Percentiles rank a stretch among this genome's conserved stretches.
These are phyloP conservation scores for Limnephilus lunatus DNA, from an alignment of 2,888 invertebrate species.

Conservation along the genomic window DNA sequence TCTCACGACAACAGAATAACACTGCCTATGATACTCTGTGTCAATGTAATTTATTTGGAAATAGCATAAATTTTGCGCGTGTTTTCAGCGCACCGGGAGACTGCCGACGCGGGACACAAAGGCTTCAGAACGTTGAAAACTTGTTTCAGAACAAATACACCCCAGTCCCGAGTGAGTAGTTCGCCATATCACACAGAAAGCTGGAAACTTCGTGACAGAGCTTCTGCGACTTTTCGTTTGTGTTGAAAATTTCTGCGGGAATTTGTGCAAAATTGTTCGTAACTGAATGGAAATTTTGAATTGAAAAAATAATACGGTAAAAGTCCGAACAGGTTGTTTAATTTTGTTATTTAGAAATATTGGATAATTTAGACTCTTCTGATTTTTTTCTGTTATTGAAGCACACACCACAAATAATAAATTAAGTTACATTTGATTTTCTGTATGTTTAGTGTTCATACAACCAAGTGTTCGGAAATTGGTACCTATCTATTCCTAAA, in stretches of 20 bases:
- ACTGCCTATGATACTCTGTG: background rate
- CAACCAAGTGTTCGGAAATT: too few relatives aligned
- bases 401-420: too few relatives aligned
- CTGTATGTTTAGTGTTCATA: too few relatives aligned
- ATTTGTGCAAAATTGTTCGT: background rate
- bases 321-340: too few relatives aligned
- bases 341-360: too few relatives aligned
- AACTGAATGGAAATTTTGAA: background rate
- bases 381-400: too few relatives aligned
- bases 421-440: too few relatives aligned
- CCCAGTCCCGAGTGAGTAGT: constrained; percentile 28
- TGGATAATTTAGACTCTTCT: too few relatives aligned
- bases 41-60: constrained; percentile 25
- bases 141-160: constrained; percentile 41
- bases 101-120: constrained; percentile 18
- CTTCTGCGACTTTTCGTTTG: background rate
- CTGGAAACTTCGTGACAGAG: constrained; percentile 11
- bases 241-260: background rate
- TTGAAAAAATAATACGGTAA: background rate
- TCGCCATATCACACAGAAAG: constrained; percentile 17
- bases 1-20: background rate
- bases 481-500: background rate
- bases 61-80: constrained; percentile 24
- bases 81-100: constrained; percentile 4
- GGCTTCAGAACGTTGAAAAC: constrained; percentile 24